A percentile compares a stretch with the other conserved stretches of the same genome.
phyloP scores from a whole-genome alignment of 2,113 vertebrate genomes.

The Tauraco erythrolophus region DNA sequence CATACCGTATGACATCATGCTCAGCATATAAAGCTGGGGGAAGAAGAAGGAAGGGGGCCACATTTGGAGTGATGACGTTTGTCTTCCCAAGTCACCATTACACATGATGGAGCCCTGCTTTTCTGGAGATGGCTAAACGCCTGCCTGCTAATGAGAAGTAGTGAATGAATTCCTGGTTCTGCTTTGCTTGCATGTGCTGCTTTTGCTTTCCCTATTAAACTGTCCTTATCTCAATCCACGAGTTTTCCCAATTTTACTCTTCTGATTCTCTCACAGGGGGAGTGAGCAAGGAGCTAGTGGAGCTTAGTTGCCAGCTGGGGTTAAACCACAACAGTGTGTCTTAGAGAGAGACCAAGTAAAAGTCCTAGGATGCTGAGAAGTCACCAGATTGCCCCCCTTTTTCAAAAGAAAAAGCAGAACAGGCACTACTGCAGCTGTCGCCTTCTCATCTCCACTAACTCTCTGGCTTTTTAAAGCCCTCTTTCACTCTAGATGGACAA shows the following conservation, averaged over 20 bases:
- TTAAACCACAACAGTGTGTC: background rate
- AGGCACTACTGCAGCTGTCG: background rate
- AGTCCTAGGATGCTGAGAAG: background rate
- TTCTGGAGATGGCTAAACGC: background rate
- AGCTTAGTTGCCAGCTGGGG: fast-evolving
- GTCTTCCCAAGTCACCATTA: background rate
- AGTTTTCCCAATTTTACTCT: background rate
- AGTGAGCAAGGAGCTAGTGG: fast-evolving
- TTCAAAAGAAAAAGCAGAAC: background rate
- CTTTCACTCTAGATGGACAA: background rate
- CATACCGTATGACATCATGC: fast-evolving
- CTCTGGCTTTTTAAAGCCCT: background rate
- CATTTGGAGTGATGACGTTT: background rate
- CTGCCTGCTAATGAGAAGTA: background rate
- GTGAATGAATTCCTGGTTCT: background rate
- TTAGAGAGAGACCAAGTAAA: background rate
- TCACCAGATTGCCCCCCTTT: fast-evolving
- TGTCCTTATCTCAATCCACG: background rate
- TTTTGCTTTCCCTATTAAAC: background rate
- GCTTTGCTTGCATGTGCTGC: fast-evolving
- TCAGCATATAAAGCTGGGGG: background rate
- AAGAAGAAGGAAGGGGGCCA: background rate
- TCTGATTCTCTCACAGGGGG: background rate
- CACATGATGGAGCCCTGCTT: fast-evolving
- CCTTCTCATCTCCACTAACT: background rate